Base-by-base conservation (phyloP, 2,888 invertebrate species). In the Miltochrista miniata region DNA sequence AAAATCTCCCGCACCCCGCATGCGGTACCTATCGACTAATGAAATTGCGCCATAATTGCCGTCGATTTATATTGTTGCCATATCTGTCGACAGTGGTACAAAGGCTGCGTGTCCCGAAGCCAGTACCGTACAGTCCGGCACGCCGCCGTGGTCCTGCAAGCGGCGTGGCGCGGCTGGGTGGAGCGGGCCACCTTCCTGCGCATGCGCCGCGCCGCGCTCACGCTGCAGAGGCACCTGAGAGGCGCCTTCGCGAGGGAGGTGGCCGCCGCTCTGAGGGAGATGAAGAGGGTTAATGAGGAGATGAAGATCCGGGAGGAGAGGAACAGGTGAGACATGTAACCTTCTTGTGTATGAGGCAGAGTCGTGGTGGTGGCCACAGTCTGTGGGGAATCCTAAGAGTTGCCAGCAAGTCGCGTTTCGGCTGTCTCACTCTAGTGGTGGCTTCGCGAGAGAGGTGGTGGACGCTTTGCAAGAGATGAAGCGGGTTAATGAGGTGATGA, bases 241-340 rank as follows among this genome's bases (percentile, higher is more conserved):
- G 98, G 98, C 2, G 97, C 97, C 68, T 98, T 98, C 87, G 98
- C 97, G 0, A 90, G 98, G 58, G 97, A 98, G 87, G 97, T 94
- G 52, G 97, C 97, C 0, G 93, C 96, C 0, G 97, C 98, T 0
- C 82, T 98, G 56, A 86, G 97, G 7, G 97, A 98, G 90, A 97
- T 98, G 96, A 92, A 95, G 61, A 88, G 96, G 18, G 96, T 97
- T 50, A 96, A 97, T 80, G 95, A 96, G 75, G 96, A 97, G 90
- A 96, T 97, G 94, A 93, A 95, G 56, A 94, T 96, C 64, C 90
- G 96, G 12, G 96, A 96, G 73, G 93, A 90, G 64, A 76, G 90
- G 56, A 89, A 90, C 74, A 90, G 90, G 90, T 88, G 5, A 24
- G 3, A 24, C 18, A 24, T 24, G 2, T n/a, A n/a, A n/a, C n/a